Evolutionary conservation across 2,797 vertebrate genomes (phyloP), one percentile per base, ranked within the genome.

Genomic region (Prionace glauca): DNA sequence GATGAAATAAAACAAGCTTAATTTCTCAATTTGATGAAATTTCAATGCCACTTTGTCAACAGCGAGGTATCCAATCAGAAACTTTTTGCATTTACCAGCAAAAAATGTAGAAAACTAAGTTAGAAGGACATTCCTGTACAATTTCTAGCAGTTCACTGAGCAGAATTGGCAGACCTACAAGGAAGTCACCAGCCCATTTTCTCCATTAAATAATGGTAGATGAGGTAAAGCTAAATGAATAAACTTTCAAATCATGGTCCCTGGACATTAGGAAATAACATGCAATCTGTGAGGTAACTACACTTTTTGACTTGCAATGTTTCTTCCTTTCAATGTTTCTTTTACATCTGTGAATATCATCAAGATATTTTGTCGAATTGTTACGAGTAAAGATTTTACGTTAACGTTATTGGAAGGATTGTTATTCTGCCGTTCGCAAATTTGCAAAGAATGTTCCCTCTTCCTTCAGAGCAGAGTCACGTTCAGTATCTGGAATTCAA

Each of bases 121-220:
- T 67, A 69, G 20, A 92, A 65, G n/a, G 65, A 1, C 20, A 69
- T 69, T 67, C 32, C 62, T n/a, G 32, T 92, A 24, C 26, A 88
- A 29, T 29, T 88, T 50, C 87, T 62, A 88, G 50, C 24, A 29
- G 50, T 56, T 88, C 3, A 91, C 60, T 32, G 67, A 92, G 1
- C 29, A 62, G 87, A 90, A 90, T 29, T 62, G 87, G 29, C 3
- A 62, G 14, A 29, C 32, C 36, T 22, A 16, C 79, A 36, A 20
- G n/a, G n/a, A 92, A 67, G 65, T 67, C 62, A 41, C n/a, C 62
- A 92, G 90, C n/a, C 90, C 65, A 50, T 92, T 24, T 67, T 92
- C 62, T 69, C 62, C 22, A 69, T n/a, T 1, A 41, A 36, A 22
- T 65, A 92, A 92, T 92, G 90, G 20, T 26, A 69, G 36, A 92